Evolutionary conservation across 2,797 vertebrate species (phyloP), one percentile per base, ranked within the genome.

Genomic region (Rhincodon typus): DNA sequence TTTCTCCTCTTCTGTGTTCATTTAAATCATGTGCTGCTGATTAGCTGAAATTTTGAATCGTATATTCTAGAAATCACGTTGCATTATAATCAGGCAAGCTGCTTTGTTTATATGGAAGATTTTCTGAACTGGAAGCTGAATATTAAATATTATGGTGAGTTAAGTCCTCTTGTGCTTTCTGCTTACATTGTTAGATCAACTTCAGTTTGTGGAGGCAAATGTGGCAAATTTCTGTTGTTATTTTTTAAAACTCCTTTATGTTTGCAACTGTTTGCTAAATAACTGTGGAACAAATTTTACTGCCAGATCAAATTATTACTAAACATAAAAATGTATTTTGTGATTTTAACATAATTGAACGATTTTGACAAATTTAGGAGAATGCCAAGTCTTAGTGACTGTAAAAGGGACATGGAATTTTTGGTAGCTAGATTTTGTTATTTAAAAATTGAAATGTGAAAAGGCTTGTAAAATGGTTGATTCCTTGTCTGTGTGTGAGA

Each of bases 71-170:
- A 94, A 77, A 77, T n/a, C 15, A 19, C 42, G 38, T 50, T 30
- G 34, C 46, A 74, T 77, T 77, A 42, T 27, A 34, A 50, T 77
- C 53, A 30, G 70, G 70, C 46, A 50, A 30, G 23, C 70, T 50
- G 19, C 88, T 46, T 95, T 77, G 94, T 95, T 95, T 57, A 77
- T 77, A 95, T 95, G 94, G 94, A 95, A 34, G 94, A 95, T 95
- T 95, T 95, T 95, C 70, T 95, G 74, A 95, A 77, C 53, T 95
- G 94, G 94, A 95, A 77, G 70, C 42, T 74, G 94, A 72, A 95
- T 77, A 95, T 77, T 95, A 77, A 95, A 57, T 77, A 95, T 77
- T 95, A 74, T 95, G 94, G 94, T 95, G 42, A 95, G 94, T 95
- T 74, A 21, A 95, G 34, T 77, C 42, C 46, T 69, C 2, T 8